These are phyloP conservation scores for Oopsacas minuta DNA, from an alignment of 37 sponge, comb jelly and placozoan species.

Conservation along the genomic window DNA sequence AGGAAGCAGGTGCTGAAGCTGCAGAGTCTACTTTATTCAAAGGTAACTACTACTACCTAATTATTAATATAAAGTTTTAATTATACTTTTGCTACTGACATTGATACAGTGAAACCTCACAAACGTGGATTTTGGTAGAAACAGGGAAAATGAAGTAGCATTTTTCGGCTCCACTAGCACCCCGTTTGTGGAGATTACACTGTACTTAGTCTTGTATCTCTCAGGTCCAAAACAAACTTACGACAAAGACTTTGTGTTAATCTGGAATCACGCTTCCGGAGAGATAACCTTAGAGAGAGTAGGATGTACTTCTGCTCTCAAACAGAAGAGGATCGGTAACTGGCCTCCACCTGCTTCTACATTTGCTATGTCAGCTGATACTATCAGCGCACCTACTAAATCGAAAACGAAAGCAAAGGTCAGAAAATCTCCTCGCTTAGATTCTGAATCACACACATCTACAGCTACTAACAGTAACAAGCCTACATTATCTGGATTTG, in stretches of 20 bases:
- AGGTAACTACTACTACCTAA: neutral
- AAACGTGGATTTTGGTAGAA: no score
- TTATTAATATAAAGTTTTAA: no score
- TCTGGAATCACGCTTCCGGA: neutral
- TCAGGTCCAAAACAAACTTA: neutral
- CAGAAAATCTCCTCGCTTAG: neutral
- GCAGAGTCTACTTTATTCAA: neutral
- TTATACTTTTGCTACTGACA: no score
- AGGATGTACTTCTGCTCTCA: neutral
- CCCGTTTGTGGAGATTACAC: neutral
- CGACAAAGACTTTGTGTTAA: neutral
- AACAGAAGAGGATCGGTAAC: slow-evolving; percentile 8
- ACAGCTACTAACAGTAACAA: neutral
- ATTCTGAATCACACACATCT: neutral
- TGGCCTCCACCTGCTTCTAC: slow-evolving; percentile 1
- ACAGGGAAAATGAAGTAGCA: no score
- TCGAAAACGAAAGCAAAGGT: neutral
- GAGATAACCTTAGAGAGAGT: neutral
- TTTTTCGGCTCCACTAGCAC: no score
- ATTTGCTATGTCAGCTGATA: neutral
- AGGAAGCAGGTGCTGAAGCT: neutral
- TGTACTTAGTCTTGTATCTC: neutral
- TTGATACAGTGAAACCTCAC: no score
- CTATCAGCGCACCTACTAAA: neutral
- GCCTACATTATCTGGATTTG: neutral